Evolutionary conservation across 2,113 vertebrate genomes (phyloP).

Genomic region (Cichladusa arquata): DNA sequence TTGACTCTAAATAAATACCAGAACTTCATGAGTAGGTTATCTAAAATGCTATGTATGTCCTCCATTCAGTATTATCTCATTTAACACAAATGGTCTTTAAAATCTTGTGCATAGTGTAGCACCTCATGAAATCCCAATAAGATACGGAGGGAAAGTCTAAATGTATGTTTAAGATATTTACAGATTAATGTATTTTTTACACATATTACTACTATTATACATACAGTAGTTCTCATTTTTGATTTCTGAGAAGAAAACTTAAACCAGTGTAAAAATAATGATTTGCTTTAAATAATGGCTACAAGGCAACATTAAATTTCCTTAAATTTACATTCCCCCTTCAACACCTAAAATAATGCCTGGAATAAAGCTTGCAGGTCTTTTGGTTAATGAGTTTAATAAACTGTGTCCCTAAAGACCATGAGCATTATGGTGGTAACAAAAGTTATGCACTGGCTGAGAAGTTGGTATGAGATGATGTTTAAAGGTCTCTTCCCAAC

Average conservation of each 20-base stretch:
- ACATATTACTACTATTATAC: background rate
- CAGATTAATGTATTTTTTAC: background rate
- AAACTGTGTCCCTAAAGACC: background rate
- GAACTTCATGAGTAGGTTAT: background rate
- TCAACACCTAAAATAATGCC: background rate
- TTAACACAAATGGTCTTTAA: background rate
- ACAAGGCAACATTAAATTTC: background rate
- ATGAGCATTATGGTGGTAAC: background rate
- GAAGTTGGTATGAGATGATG: fast-evolving
- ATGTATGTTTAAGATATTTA: background rate
- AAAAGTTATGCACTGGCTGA: background rate
- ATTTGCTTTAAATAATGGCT: background rate
- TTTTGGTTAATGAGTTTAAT: background rate
- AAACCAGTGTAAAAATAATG: background rate
- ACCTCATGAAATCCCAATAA: background rate
- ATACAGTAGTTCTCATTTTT: background rate
- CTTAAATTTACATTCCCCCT: background rate
- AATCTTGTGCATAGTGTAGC: fast-evolving
- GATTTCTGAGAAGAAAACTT: background rate
- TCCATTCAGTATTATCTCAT: background rate
- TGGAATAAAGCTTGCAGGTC: background rate
- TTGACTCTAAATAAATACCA: background rate
- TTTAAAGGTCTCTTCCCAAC: background rate
- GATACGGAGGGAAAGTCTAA: background rate
- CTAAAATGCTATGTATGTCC: background rate